Conservation (phyloP, 2,888 invertebrate species). For the Creontiades dilutus region DNA sequence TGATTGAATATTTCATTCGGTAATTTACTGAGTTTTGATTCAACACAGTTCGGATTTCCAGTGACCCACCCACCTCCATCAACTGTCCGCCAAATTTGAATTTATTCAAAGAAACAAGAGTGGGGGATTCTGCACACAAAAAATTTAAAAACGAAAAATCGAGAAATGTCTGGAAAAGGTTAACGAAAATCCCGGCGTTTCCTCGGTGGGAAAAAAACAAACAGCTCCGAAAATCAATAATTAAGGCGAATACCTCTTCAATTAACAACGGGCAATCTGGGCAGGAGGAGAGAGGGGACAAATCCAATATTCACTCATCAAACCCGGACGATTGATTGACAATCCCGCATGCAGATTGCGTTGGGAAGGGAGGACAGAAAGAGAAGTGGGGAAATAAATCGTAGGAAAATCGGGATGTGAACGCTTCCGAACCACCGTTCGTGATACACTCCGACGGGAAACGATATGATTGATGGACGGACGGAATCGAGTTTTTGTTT, state of each 20-base stretch:
- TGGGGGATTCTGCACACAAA: too few relatives aligned
- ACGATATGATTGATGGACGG: slow-evolving; percentile 17
- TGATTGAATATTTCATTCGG: too few relatives aligned
- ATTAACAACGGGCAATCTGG: slow-evolving; percentile 30
- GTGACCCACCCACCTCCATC: too few relatives aligned
- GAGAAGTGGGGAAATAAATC: slow-evolving; percentile 14
- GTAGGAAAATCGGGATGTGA: slow-evolving; percentile 27
- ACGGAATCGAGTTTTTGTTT: neutral
- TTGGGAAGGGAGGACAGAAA: neutral
- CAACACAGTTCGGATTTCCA: too few relatives aligned
- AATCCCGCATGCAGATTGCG: slow-evolving; percentile 42
- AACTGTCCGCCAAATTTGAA: too few relatives aligned
- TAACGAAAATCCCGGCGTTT: neutral
- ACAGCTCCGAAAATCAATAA: neutral
- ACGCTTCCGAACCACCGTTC: neutral
- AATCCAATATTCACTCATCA: slow-evolving; percentile 50
- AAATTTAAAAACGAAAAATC: too few relatives aligned
- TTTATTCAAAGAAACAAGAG: too few relatives aligned
- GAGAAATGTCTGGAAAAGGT: too few relatives aligned
- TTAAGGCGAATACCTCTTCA: slow-evolving; percentile 6
- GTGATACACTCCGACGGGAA: neutral
- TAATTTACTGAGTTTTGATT: too few relatives aligned
- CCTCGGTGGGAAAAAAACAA: neutral
- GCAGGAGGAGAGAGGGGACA: neutral
- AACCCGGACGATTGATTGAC: neutral